Percentiles rank a stretch among this genome's conserved stretches.
Evolutionary conservation across 1,140 invertebrate genomes (phyloP).

Genomic region (Drosophila auraria): DNA sequence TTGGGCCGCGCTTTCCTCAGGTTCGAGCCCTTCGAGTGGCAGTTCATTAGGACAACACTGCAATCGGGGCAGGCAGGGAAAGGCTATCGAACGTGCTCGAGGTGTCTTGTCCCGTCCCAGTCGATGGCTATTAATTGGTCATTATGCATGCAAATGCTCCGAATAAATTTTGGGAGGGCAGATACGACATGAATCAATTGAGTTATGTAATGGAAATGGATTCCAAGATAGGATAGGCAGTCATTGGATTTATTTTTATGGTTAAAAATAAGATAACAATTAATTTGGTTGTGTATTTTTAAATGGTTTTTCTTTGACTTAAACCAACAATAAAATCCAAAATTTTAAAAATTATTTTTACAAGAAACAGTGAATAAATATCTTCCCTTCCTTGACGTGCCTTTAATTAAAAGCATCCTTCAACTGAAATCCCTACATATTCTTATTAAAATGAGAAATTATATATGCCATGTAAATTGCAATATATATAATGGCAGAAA

Average conservation of each 20-base stretch:
- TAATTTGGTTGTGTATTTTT: neutral
- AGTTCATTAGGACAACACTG: conserved; percentile 75
- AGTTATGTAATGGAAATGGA: conserved; percentile 10
- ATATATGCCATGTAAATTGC: conserved; percentile 31
- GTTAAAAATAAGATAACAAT: neutral
- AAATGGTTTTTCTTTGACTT: too few species aligned
- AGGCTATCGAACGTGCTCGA: conserved; percentile 36
- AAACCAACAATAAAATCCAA: too few species aligned
- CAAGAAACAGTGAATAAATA: neutral
- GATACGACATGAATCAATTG: neutral
- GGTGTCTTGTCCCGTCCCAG: conserved; percentile 4
- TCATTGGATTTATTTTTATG: conserved; percentile 6
- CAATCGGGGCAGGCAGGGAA: conserved; percentile 29
- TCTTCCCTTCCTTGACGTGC: neutral
- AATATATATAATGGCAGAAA: conserved; percentile 46
- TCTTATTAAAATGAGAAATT: conserved; percentile 45
- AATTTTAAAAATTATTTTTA: neutral
- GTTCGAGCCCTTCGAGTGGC: conserved; percentile 44
- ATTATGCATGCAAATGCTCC: conserved; percentile 40
- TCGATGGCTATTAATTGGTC: conserved; percentile 34
- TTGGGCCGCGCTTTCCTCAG: neutral
- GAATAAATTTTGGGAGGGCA: conserved; percentile 8
- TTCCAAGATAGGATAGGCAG: conserved; percentile 1
- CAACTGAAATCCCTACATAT: conserved; percentile 17
- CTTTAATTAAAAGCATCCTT: conserved; percentile 16